Percentiles rank a stretch among this genome's conserved stretches.
phyloP scores from a whole-genome alignment of 2,888 invertebrate genomes.

The Lepeophtheirus nordmannii region DNA sequence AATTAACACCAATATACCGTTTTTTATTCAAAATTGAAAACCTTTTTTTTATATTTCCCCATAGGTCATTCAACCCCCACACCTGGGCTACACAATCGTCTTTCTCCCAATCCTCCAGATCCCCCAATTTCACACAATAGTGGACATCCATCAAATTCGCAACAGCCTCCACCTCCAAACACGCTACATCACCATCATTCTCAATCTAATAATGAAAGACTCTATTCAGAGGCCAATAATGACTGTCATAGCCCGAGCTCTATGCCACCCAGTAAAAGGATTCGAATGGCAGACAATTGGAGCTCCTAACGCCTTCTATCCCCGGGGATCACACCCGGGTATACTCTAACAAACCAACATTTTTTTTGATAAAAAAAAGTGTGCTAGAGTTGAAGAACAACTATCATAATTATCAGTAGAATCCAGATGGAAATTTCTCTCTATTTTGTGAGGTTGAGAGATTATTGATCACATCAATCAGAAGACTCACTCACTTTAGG shows the following conservation, averaged over 20 bases:
- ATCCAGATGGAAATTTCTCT: no score
- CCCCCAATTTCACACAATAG: neutral
- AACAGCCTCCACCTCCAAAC: neutral
- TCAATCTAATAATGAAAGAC: neutral
- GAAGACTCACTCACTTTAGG: no score
- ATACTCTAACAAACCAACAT: no score
- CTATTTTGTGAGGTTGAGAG: no score
- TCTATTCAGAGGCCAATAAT: neutral
- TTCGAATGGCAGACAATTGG: constrained; percentile 3
- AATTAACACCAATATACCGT: no score
- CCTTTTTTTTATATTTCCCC: neutral
- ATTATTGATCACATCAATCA: no score
- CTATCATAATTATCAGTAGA: no score
- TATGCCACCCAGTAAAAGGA: neutral
- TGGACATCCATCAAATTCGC: neutral
- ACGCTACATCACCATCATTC: neutral
- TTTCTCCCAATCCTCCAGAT: neutral
- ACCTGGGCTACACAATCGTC: neutral
- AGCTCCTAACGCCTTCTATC: neutral
- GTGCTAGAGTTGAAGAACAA: no score
- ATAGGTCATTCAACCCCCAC: constrained; percentile 3
- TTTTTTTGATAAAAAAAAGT: no score
- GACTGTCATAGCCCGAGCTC: neutral
- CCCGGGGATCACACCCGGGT: no score
- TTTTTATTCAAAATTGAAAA: neutral